Conservation (phyloP, 2,113 vertebrate genomes). For the Promerops cafer region DNA sequence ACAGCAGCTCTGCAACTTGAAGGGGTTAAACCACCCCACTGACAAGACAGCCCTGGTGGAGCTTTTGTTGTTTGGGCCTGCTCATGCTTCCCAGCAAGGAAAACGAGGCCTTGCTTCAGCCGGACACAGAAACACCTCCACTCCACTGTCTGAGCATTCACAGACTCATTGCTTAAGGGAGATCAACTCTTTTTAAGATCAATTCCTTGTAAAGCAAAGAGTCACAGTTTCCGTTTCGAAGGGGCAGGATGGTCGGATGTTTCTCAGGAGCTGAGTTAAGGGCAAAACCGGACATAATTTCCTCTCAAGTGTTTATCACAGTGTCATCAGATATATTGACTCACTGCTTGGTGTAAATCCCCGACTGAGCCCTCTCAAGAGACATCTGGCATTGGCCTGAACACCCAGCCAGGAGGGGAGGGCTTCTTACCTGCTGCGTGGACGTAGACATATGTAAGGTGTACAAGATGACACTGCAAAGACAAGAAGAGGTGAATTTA, state of each 20-base stretch:
- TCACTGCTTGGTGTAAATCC: neutral
- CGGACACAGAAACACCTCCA: neutral
- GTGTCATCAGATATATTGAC: rapidly evolving
- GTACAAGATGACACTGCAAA: neutral
- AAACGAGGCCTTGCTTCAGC: neutral
- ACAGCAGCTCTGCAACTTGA: neutral
- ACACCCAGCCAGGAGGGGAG: neutral
- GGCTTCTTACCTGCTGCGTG: neutral
- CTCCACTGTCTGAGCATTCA: neutral
- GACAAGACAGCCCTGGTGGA: neutral
- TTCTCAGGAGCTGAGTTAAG: neutral
- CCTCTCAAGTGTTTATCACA: neutral
- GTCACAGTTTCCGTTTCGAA: neutral
- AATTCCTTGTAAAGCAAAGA: neutral
- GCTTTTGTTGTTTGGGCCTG: neutral
- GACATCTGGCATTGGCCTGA: rapidly evolving
- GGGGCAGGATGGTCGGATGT: neutral
- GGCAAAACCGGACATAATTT: neutral
- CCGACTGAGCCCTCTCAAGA: rapidly evolving
- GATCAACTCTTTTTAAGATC: neutral
- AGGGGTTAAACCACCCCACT: neutral
- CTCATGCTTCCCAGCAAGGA: neutral
- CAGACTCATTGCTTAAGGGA: neutral
- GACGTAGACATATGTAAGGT: rapidly evolving
- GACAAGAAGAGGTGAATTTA: neutral